A percentile compares a stretch with the other conserved stretches of the same genome.
Evolutionary conservation across 2,888 invertebrate species (phyloP).

Genomic region (Philereme vetulata): DNA sequence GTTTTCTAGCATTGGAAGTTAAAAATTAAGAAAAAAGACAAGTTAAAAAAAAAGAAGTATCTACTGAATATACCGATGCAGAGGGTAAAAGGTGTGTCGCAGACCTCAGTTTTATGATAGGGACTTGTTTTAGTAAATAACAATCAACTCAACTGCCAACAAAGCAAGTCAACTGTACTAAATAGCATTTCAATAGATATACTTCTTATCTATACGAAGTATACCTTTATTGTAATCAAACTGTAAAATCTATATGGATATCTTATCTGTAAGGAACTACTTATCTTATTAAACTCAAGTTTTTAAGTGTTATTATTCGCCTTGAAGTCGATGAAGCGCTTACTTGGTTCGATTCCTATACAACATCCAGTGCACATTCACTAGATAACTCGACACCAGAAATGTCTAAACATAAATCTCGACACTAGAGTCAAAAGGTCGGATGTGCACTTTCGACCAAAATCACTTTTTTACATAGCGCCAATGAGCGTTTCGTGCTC

Average conservation of each 20-base stretch:
- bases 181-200: not conserved
- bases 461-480: no score
- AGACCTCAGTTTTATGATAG: not conserved
- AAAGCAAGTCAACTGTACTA: not conserved
- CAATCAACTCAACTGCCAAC: not conserved
- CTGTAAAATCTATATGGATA: conserved; percentile 1
- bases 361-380: no score
- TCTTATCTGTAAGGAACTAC: conserved; percentile 9
- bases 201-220: conserved; percentile 10
- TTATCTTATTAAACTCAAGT: not conserved
- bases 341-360: no score
- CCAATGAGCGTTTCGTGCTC: no score
- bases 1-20: no score
- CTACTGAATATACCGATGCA: no score
- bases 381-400: no score
- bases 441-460: no score
- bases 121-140: not conserved
- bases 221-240: conserved; percentile 12
- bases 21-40: no score
- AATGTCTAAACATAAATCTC: no score
- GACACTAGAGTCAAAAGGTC: no score
- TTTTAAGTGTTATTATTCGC: not conserved
- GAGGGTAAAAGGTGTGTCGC: not conserved
- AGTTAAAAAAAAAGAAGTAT: no score
- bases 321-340: conserved; percentile 1